Percentiles rank a stretch among this genome's conserved stretches.
phyloP scores from a whole-genome alignment of 2,113 vertebrate species.

The Ptyas mucosa region DNA sequence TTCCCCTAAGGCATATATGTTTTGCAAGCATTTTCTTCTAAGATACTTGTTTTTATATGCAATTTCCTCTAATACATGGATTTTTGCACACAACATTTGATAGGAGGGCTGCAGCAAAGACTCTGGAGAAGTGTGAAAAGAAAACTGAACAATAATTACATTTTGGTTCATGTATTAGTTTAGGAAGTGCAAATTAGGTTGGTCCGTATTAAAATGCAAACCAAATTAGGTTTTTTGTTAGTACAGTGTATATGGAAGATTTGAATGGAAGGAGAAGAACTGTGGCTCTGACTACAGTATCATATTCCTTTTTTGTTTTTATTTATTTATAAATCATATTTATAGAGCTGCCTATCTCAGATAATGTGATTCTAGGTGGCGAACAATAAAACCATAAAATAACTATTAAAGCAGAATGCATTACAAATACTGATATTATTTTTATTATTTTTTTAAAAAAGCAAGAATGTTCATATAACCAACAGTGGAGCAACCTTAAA shows the following conservation, averaged over 20 bases:
- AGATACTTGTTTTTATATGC: neutral
- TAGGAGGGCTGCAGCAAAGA: neutral
- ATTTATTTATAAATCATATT: neutral
- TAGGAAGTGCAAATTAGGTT: neutral
- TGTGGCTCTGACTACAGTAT: neutral
- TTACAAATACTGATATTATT: neutral
- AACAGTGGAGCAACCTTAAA: neutral
- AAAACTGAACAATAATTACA: neutral
- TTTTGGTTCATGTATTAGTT: neutral
- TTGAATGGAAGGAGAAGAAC: neutral
- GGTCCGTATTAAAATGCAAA: neutral
- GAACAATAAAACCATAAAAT: neutral
- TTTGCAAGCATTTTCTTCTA: neutral
- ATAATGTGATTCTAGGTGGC: neutral
- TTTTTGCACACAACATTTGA: neutral
- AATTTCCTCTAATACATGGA: neutral
- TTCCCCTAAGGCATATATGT: neutral
- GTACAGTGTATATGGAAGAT: neutral
- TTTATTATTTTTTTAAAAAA: neutral
- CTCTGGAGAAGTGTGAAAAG: neutral
- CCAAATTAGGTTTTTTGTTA: neutral
- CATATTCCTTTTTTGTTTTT: neutral
- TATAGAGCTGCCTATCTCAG: neutral
- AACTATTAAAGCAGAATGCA: neutral
- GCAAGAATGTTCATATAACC: neutral